phyloP scores from a whole-genome alignment of 1,140 invertebrate species.

The Solenopsis fugax region DNA sequence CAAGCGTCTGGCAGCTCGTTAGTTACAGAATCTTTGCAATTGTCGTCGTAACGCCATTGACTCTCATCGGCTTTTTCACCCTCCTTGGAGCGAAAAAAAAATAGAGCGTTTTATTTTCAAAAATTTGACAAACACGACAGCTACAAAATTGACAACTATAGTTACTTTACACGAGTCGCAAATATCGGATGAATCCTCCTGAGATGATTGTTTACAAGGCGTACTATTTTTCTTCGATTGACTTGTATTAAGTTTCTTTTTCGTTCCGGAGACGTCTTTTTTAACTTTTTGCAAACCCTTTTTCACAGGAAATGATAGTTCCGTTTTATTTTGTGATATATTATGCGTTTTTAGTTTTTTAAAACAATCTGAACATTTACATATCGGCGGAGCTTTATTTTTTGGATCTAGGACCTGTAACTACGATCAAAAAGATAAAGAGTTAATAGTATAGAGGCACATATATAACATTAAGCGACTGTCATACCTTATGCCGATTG shows the following conservation, averaged over 20 bases:
- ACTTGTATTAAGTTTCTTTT: constrained; percentile 58
- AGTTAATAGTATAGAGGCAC: not conserved
- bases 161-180: constrained; percentile 76
- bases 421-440: constrained; percentile 70
- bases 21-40: constrained; percentile 72
- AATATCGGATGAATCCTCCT: constrained; percentile 70
- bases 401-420: constrained; percentile 85
- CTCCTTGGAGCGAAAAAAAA: constrained; percentile 63
- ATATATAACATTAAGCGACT: constrained; percentile 18
- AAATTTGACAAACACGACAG: constrained; percentile 4
- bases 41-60: constrained; percentile 66
- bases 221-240: constrained; percentile 56
- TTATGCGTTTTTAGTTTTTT: constrained; percentile 78
- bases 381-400: constrained; percentile 82
- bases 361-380: constrained; percentile 83
- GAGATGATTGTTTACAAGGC: constrained; percentile 53
- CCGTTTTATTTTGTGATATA: constrained; percentile 68
- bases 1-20: constrained; percentile 81
- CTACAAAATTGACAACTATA: constrained; percentile 16
- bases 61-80: constrained; percentile 67
- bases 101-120: constrained; percentile 36
- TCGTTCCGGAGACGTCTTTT: constrained; percentile 60
- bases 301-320: constrained; percentile 70
- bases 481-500: constrained; percentile 82
- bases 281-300: constrained; percentile 72